Evolutionary conservation across 2,888 invertebrate species (phyloP).

Genomic region (Helobdella robusta): DNA sequence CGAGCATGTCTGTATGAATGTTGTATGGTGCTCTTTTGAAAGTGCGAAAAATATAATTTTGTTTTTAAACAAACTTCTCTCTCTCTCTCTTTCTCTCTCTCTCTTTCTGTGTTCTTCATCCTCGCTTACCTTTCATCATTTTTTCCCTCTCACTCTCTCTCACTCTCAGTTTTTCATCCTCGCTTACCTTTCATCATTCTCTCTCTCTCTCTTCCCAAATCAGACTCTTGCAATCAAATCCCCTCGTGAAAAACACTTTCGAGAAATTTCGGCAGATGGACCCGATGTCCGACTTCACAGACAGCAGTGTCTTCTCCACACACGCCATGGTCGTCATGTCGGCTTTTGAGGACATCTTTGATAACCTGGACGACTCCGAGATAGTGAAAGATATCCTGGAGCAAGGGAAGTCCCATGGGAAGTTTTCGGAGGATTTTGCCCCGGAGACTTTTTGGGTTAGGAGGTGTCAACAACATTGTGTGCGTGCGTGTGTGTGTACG

Average conservation of each 20-base stretch:
- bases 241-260: conserved; percentile 26
- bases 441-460: conserved; percentile 29
- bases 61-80: no score
- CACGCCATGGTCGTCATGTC: conserved; percentile 31
- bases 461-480: neutral
- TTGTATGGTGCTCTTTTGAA: no score
- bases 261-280: conserved; percentile 29
- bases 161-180: no score
- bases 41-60: no score
- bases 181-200: no score
- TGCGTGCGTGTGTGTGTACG: conserved; percentile 4
- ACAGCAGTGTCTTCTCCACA: conserved; percentile 25
- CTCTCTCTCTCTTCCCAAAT: no score
- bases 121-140: no score
- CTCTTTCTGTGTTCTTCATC: no score
- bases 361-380: conserved; percentile 28
- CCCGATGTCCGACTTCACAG: conserved; percentile 15
- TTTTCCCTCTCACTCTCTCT: no score
- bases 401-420: conserved; percentile 30
- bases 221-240: conserved; percentile 27
- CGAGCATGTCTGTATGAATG: no score
- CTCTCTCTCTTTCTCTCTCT: no score
- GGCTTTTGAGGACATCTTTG: conserved; percentile 30
- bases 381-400: conserved; percentile 24
- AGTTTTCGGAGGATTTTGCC: conserved; percentile 28